Conservation (phyloP, 2,113 vertebrate species). For the Anhinga rufa region DNA sequence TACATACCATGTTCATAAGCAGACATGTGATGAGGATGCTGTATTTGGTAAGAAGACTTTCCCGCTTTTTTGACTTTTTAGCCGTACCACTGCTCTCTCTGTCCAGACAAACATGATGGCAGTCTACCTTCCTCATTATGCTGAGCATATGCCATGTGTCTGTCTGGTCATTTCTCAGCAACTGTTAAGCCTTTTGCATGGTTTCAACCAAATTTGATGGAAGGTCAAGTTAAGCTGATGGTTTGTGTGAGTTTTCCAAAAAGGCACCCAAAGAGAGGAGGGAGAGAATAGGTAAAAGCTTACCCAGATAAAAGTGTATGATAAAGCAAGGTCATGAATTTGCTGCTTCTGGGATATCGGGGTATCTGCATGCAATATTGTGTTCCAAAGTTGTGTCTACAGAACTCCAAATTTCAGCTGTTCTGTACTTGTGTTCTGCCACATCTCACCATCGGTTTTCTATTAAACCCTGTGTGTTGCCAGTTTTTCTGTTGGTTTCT, state of each 20-base stretch:
- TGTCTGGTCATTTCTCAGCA: background rate
- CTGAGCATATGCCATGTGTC: fast-evolving
- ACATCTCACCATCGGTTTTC: background rate
- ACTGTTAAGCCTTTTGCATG: background rate
- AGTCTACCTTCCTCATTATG: background rate
- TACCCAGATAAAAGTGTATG: background rate
- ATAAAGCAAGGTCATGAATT: background rate
- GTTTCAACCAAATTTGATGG: background rate
- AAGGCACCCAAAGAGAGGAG: background rate
- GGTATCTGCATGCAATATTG: background rate
- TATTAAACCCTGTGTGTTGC: background rate
- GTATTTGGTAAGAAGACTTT: background rate
- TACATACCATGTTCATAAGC: background rate
- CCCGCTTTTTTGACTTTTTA: background rate
- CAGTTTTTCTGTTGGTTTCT: background rate
- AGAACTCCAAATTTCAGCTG: background rate
- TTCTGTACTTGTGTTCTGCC: background rate
- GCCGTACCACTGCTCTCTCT: background rate
- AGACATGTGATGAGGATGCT: background rate
- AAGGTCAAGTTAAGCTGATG: background rate
- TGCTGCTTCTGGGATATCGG: background rate
- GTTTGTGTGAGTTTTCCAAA: background rate
- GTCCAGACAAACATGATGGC: background rate
- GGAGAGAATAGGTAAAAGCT: background rate
- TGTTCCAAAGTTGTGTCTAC: background rate